Percentiles rank a stretch among this genome's conserved stretches.
phyloP scores from a whole-genome alignment of 2,113 vertebrate species.

The Hystrix cristata region DNA sequence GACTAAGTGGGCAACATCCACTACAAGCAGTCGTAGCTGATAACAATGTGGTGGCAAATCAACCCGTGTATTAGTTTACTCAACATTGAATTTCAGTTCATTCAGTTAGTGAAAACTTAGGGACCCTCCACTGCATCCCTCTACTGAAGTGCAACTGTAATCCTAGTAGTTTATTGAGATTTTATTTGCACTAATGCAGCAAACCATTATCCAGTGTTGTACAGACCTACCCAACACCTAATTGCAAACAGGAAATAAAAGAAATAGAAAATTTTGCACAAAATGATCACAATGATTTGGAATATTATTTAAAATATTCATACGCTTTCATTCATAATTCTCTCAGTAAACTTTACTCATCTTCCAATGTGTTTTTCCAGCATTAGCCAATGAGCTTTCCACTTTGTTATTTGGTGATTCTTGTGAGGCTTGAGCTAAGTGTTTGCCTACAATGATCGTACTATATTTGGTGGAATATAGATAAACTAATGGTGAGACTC shows the following conservation, averaged over 20 bases:
- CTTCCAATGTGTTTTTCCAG: background rate
- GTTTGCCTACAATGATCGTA: background rate
- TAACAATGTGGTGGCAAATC: background rate
- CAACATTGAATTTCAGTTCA: background rate
- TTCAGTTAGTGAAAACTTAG: background rate
- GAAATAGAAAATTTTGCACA: background rate
- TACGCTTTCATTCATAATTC: background rate
- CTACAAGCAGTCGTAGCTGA: too few relatives aligned
- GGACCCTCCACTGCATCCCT: background rate
- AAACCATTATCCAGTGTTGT: background rate
- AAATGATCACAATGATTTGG: background rate
- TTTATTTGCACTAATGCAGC: background rate
- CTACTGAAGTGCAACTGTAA: background rate
- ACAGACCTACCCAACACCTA: background rate
- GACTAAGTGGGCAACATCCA: background rate
- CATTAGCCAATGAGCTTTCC: accelerated
- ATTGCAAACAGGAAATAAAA: background rate
- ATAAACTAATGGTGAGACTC: background rate
- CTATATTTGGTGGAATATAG: background rate
- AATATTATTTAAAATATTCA: background rate
- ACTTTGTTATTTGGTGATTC: background rate
- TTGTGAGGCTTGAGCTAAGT: background rate
- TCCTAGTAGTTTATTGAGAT: background rate
- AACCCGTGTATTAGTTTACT: accelerated
- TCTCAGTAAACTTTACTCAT: background rate